phyloP scores from a whole-genome alignment of 2,888 invertebrate species.

The Cerastoderma edule region DNA sequence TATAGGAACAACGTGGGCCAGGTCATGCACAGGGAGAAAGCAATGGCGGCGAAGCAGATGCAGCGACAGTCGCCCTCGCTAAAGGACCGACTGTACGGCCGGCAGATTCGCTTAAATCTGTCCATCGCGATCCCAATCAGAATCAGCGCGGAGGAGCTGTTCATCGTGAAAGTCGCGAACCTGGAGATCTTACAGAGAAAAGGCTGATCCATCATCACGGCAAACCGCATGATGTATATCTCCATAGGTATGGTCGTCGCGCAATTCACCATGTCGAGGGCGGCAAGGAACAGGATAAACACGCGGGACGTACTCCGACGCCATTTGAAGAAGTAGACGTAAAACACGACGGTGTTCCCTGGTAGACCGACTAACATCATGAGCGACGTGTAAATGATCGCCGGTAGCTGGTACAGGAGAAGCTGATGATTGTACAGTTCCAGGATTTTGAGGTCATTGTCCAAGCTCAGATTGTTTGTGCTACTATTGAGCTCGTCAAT shows the following conservation, averaged over 20 bases:
- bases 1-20: constrained; percentile 71
- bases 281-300: constrained; percentile 66
- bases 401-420: constrained; percentile 46
- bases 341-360: constrained; percentile 66
- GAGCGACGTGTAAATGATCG: constrained; percentile 61
- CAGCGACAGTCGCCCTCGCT: constrained; percentile 60
- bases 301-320: constrained; percentile 62
- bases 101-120: constrained; percentile 70
- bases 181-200: constrained; percentile 65
- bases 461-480: background rate
- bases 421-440: constrained; percentile 32
- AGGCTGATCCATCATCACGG: constrained; percentile 57
- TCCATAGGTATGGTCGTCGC: constrained; percentile 67
- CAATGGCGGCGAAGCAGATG: constrained; percentile 60
- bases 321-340: constrained; percentile 69
- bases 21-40: constrained; percentile 47
- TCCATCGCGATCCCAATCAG: constrained; percentile 68
- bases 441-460: constrained; percentile 10
- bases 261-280: constrained; percentile 66
- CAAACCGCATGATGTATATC: constrained; percentile 62
- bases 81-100: constrained; percentile 61
- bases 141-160: constrained; percentile 66
- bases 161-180: constrained; percentile 66
- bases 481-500: background rate
- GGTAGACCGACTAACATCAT: constrained; percentile 66